Conservation (phyloP, 30 jellyfish, hydroid and myxozoan genomes). For the Clytia hemisphaerica region DNA sequence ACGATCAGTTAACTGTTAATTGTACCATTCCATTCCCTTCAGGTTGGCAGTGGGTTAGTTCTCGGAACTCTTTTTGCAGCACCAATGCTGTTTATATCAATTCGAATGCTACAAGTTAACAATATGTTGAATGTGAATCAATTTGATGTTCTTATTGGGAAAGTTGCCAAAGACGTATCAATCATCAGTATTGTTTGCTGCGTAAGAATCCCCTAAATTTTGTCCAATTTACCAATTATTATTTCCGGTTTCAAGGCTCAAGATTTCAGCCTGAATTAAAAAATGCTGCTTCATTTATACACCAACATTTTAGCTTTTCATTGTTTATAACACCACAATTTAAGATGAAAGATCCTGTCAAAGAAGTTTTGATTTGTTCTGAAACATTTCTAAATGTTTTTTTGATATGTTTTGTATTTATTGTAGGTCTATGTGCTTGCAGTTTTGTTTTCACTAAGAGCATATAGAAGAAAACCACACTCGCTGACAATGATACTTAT, state of each 20-base stretch:
- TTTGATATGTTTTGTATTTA: neutral
- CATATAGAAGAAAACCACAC: slow-evolving; percentile 38
- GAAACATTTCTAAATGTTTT: neutral
- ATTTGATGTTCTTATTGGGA: slow-evolving; percentile 20
- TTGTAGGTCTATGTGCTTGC: slow-evolving; percentile 60
- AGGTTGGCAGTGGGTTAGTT: slow-evolving; percentile 85
- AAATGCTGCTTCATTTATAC: no score
- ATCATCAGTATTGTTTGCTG: slow-evolving; percentile 62
- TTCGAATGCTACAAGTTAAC: slow-evolving; percentile 54
- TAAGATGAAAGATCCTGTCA: no score
- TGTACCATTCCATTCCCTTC: neutral
- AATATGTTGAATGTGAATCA: slow-evolving; percentile 23
- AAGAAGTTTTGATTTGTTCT: no score
- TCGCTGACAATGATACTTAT: slow-evolving; percentile 47
- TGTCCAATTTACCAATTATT: no score
- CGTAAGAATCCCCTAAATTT: slow-evolving; percentile 34
- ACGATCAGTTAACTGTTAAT: no score
- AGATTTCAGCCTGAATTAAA: no score
- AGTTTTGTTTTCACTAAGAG: slow-evolving; percentile 37
- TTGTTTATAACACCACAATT: no score
- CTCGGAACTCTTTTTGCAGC: slow-evolving; percentile 81
- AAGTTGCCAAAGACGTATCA: slow-evolving; percentile 52
- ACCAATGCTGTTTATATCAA: slow-evolving; percentile 77
- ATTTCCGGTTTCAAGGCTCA: no score
- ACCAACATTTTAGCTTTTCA: no score